Evolutionary conservation across 2,113 vertebrate species (phyloP), one percentile per base, ranked within the genome.

Genomic region (Clarias macrocephalus): DNA sequence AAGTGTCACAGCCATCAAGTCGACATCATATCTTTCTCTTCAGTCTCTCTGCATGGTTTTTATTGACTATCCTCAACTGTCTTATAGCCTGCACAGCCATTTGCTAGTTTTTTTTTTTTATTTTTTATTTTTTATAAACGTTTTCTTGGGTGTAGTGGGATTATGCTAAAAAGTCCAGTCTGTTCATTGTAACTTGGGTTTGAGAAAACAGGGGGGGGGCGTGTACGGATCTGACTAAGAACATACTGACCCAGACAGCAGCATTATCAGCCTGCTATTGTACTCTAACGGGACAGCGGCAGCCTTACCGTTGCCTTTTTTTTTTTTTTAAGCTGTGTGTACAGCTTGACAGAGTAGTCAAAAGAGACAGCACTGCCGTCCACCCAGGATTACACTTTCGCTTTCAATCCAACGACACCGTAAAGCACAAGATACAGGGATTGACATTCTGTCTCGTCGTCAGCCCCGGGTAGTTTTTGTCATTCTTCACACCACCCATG

Each of bases 331-430:
- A 52, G 33, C 8, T 77, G 11, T 88, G 87, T 91, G 89, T 92
- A 88, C 91, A 89, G 88, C 90, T 90, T 93, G 92, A 93, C 73
- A 87, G 86, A 70, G 62, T 62, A 92, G 92, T 92, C 93, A 92
- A 89, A 88, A 94, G 93, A 91, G 92, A 88, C 91, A 91, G 90
- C 91, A 88, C 88, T 92, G 91, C 91, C 88, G 83, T 89, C 90
- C 91, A 93, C 92, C 91, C 90, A 93, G 93, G 91, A 94, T 93
- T 93, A 94, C 90, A 91, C 92, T 94, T 95, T 95, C 93, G 94
- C 93, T 95, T 93, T 95, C 93, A 94, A 94, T 94, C 93, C 92
- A 88, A 88, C 90, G 91, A 88, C 87, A 63, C 88, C 90, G 92
- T 92, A 94, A 92, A 92, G 92, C 92, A 89, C 86, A 88, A 86